These are phyloP conservation scores for Cephalotes varians DNA, from an alignment of 2,888 invertebrate species.

Conservation along the genomic window DNA sequence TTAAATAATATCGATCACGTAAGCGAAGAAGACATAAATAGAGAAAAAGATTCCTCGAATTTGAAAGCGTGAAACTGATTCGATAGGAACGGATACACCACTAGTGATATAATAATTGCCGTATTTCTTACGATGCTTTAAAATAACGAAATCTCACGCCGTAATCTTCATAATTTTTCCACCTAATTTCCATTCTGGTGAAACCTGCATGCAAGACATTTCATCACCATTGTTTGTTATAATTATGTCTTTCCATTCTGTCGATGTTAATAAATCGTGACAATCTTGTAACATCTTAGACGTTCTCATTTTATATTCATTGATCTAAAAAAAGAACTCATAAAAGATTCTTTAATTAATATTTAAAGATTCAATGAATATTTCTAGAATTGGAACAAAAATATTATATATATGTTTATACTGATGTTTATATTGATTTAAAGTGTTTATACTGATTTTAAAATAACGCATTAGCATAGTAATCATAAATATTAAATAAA, in stretches of 20 bases:
- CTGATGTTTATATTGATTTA: too few relatives aligned
- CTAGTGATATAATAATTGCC: conserved; percentile 79
- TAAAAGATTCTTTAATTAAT: not conserved
- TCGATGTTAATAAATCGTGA: conserved; percentile 88
- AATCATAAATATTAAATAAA: conserved; percentile 4
- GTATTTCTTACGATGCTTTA: conserved; percentile 89
- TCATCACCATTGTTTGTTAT: conserved; percentile 88
- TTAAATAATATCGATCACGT: conserved; percentile 4
- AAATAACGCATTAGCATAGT: not conserved
- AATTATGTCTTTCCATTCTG: conserved; percentile 91
- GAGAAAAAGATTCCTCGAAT: too few relatives aligned
- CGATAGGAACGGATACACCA: conserved; percentile 82
- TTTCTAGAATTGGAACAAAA: not conserved
- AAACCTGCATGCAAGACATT: conserved; percentile 87
- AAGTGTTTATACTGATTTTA: too few relatives aligned
- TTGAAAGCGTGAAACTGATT: conserved; percentile 85
- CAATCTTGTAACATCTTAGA: conserved; percentile 89
- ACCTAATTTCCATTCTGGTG: conserved; percentile 80
- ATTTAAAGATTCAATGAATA: not conserved
- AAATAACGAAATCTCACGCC: conserved; percentile 94
- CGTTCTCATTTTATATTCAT: conserved; percentile 89
- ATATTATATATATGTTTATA: too few relatives aligned
- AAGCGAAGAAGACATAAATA: not conserved
- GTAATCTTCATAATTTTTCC: conserved; percentile 92
- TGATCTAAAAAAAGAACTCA: conserved; percentile 86